Evolutionary conservation across 92 coral and sea anemone genomes (phyloP).

Genomic region (Epizoanthus rinbou): DNA sequence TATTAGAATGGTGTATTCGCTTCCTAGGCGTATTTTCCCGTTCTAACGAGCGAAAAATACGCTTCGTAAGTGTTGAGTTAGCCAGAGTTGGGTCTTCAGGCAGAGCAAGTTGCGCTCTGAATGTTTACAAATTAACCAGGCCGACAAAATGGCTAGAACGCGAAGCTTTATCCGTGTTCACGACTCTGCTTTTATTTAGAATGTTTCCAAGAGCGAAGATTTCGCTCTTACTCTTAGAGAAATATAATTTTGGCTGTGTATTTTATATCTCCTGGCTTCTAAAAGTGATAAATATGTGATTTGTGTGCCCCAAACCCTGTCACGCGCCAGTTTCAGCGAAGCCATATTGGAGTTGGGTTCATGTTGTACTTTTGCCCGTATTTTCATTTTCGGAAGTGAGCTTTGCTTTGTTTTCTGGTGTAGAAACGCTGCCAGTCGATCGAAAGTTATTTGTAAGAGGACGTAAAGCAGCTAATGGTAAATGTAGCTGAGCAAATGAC

Average conservation of each 20-base stretch:
- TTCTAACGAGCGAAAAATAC: constrained; percentile 63
- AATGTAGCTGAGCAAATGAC: not conserved
- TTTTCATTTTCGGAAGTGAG: constrained; percentile 57
- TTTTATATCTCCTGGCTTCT: constrained; percentile 69
- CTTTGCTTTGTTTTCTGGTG: constrained; percentile 46
- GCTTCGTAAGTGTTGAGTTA: constrained; percentile 47
- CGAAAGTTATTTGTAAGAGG: not conserved
- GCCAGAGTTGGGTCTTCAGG: constrained; percentile 56
- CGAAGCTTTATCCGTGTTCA: constrained; percentile 76
- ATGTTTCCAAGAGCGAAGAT: constrained; percentile 50
- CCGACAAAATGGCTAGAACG: constrained; percentile 88
- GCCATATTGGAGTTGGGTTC: constrained; percentile 74
- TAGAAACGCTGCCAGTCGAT: constrained; percentile 49
- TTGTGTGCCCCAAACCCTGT: constrained; percentile 70
- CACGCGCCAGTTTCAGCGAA: constrained; percentile 79
- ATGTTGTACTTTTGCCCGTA: constrained; percentile 57
- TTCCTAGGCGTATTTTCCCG: constrained; percentile 66
- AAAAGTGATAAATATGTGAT: constrained; percentile 67
- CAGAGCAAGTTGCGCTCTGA: constrained; percentile 55
- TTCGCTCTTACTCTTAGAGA: constrained; percentile 36
- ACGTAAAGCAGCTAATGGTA: not conserved
- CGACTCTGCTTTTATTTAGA: constrained; percentile 58
- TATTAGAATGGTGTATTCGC: constrained; percentile 50
- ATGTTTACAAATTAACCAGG: constrained; percentile 90
- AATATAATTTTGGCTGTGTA: constrained; percentile 24